A percentile compares a stretch with the other conserved stretches of the same genome.
phyloP scores from a whole-genome alignment of 64 coral and sea anemone genomes.

The Orbicella faveolata region DNA sequence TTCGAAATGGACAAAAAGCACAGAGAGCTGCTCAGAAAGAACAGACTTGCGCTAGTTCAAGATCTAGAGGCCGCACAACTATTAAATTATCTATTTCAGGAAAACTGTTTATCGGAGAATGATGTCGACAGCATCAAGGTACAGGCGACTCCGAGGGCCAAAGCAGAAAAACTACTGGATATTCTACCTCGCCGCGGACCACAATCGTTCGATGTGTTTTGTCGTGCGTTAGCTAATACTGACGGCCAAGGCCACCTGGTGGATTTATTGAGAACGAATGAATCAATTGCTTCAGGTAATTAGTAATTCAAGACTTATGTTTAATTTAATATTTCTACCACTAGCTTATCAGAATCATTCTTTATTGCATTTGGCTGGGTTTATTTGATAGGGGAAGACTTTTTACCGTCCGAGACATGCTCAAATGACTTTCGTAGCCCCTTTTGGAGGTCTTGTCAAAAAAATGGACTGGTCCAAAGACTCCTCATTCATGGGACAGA shows the following conservation, averaged over 20 bases:
- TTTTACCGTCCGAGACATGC: too few relatives aligned
- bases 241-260: constrained; percentile 71
- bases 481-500: too few relatives aligned
- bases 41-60: constrained; percentile 64
- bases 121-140: constrained; percentile 68
- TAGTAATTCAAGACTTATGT: background rate
- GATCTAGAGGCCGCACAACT: constrained; percentile 74
- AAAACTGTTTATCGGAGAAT: constrained; percentile 57
- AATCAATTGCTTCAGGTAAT: constrained; percentile 33
- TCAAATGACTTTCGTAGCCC: too few relatives aligned
- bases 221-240: constrained; percentile 35
- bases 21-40: constrained; percentile 63
- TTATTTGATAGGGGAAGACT: too few relatives aligned
- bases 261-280: constrained; percentile 38
- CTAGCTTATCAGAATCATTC: background rate
- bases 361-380: background rate
- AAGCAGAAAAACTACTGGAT: constrained; percentile 78
- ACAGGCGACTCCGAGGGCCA: constrained; percentile 23
- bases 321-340: background rate
- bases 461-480: too few relatives aligned
- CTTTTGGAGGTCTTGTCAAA: too few relatives aligned
- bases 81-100: constrained; percentile 67
- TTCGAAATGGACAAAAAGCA: constrained; percentile 82
- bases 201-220: constrained; percentile 58
- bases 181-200: constrained; percentile 65